These are phyloP conservation scores for Clanis bilineata DNA, from an alignment of 2,888 invertebrate species.

Conservation along the genomic window DNA sequence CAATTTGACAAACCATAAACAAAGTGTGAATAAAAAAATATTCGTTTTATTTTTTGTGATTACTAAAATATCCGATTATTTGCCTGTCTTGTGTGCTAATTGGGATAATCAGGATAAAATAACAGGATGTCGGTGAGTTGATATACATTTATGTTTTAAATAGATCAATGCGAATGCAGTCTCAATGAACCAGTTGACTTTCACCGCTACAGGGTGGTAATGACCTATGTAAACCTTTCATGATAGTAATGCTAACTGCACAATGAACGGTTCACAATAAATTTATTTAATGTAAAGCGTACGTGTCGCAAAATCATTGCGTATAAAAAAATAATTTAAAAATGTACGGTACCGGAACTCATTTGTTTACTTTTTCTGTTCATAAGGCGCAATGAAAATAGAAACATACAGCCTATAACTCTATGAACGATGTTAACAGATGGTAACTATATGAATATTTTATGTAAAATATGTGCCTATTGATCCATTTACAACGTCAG, in stretches of 20 bases:
- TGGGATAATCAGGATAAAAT: not conserved
- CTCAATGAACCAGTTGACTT: not conserved
- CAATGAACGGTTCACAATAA: not conserved
- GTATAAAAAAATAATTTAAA: not conserved
- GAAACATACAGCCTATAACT: not conserved
- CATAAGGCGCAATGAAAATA: not conserved
- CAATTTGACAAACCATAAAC: not conserved
- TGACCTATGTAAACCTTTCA: not conserved
- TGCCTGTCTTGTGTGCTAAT: not conserved
- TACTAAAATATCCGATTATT: not conserved
- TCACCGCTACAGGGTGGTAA: not conserved
- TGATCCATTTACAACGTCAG: not conserved
- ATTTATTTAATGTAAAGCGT: not conserved
- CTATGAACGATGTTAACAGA: not conserved
- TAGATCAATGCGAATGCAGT: not conserved
- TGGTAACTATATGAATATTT: not conserved
- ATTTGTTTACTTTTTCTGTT: not conserved
- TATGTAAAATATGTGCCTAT: not conserved
- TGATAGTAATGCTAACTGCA: not conserved
- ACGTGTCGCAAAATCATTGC: not conserved
- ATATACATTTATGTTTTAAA: not conserved
- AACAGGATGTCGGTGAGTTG: slow-evolving; percentile 15
- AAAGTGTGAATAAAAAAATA: not conserved
- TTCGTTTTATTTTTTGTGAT: not conserved
- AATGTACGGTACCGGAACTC: not conserved